phyloP scores from a whole-genome alignment of 2,888 invertebrate species.

The Celastrina argiolus region DNA sequence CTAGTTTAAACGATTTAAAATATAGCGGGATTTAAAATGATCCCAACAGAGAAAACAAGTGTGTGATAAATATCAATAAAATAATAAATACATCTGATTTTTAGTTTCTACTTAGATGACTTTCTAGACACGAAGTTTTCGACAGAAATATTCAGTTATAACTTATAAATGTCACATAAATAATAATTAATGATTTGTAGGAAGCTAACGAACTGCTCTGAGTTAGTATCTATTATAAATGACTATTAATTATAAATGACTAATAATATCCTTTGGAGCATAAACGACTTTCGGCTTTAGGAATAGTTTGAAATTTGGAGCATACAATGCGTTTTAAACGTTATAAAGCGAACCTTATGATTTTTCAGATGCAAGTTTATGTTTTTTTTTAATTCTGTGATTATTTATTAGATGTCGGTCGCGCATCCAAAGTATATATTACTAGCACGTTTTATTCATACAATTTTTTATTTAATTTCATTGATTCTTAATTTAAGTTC shows the following conservation, averaged over 20 bases:
- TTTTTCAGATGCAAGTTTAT: no score
- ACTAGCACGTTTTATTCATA: not conserved
- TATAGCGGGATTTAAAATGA: not conserved
- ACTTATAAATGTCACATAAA: not conserved
- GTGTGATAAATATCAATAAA: not conserved
- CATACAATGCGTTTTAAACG: no score
- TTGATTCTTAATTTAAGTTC: not conserved
- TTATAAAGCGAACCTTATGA: no score
- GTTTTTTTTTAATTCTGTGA: no score
- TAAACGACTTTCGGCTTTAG: no score
- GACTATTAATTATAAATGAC: no score
- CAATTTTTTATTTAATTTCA: not conserved
- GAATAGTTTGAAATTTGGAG: no score
- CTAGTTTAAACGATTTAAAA: not conserved
- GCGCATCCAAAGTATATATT: no score
- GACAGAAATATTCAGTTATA: not conserved
- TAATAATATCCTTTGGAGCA: no score
- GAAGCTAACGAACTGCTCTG: not conserved
- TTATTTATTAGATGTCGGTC: no score
- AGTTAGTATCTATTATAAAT: no score
- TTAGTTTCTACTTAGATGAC: not conserved
- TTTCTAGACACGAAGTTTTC: not conserved
- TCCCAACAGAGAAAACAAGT: not conserved
- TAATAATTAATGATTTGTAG: not conserved
- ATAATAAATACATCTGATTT: not conserved